These are phyloP conservation scores for Minunthozetes semirufus DNA, from an alignment of 2,888 invertebrate species.

Conservation along the genomic window DNA sequence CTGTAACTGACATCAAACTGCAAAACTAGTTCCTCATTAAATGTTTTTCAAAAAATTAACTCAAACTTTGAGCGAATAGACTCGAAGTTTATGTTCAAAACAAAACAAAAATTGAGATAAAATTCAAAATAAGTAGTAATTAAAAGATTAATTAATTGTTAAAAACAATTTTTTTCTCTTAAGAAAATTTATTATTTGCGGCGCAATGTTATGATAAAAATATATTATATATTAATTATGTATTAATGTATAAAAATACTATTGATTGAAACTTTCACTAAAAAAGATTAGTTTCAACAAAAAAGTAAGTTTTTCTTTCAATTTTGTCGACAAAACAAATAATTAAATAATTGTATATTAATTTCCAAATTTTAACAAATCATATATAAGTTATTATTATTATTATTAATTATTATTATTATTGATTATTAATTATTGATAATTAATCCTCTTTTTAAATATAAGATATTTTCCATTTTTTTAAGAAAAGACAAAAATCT, in stretches of 20 bases:
- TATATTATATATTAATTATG: neutral
- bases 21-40: conserved; percentile 28
- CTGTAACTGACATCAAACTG: conserved; percentile 29
- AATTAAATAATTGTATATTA: conserved; percentile 11
- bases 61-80: neutral
- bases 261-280: neutral
- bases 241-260: conserved; percentile 29
- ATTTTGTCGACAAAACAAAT: neutral
- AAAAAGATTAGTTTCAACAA: too few relatives aligned
- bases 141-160: conserved; percentile 26
- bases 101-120: neutral
- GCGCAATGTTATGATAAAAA: conserved; percentile 30
- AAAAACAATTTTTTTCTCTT: conserved; percentile 19
- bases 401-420: conserved; percentile 30
- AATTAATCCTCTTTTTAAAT: conserved; percentile 11
- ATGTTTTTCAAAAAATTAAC: conserved; percentile 24
- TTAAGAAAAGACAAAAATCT: neutral
- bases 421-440: conserved; percentile 23
- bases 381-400: conserved; percentile 30
- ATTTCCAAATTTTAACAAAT: conserved; percentile 18
- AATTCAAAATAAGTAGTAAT: neutral
- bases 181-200: conserved; percentile 19
- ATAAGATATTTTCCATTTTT: neutral
- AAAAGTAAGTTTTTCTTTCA: neutral
- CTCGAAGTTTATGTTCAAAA: neutral